Evolutionary conservation across 2,113 vertebrate genomes (phyloP).

Genomic region (Rhabdornis inornatus): DNA sequence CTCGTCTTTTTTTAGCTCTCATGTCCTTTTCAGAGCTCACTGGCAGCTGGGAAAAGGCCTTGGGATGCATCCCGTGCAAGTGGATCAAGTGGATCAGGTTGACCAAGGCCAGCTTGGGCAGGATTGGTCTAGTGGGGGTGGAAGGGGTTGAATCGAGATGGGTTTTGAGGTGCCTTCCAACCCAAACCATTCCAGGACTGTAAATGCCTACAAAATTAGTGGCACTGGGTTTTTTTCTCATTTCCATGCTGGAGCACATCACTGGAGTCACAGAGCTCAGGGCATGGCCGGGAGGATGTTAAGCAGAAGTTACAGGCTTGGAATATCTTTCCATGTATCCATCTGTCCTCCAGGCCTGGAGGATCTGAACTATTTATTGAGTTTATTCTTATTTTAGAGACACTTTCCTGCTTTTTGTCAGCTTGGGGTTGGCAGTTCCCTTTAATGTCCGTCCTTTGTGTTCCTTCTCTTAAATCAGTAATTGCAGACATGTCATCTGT

Average conservation of each 20-base stretch:
- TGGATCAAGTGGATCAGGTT: neutral
- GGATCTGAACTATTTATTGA: neutral
- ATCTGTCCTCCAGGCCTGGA: neutral
- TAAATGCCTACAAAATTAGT: neutral
- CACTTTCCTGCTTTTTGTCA: neutral
- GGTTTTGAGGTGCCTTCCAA: neutral
- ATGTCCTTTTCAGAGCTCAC: neutral
- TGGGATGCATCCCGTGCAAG: accelerated
- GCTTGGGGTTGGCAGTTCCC: neutral
- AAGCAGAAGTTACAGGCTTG: neutral
- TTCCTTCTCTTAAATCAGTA: neutral
- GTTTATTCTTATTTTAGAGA: neutral
- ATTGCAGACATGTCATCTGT: neutral
- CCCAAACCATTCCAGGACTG: neutral
- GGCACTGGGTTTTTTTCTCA: neutral
- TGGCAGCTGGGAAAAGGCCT: neutral
- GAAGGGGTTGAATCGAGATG: neutral
- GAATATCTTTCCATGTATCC: neutral
- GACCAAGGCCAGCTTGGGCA: neutral
- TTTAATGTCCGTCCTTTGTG: neutral
- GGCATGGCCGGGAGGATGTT: neutral
- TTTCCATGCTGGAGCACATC: neutral
- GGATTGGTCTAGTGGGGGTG: neutral
- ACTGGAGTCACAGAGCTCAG: neutral
- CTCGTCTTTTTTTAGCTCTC: neutral